These are phyloP conservation scores for Orientallactaga bullata DNA, from an alignment of 2,113 vertebrate genomes.

Conservation along the genomic window DNA sequence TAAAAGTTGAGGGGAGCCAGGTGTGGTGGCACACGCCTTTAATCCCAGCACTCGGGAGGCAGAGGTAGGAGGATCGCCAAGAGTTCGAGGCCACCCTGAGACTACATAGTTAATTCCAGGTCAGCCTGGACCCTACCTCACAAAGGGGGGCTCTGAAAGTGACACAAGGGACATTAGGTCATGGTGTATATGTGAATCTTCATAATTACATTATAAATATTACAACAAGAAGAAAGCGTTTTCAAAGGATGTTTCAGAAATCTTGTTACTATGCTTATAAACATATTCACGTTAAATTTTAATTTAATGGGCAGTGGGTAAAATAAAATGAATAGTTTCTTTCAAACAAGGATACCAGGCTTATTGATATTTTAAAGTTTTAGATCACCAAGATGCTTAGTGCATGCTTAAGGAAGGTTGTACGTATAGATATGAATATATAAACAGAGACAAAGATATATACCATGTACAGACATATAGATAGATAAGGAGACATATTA, in stretches of 20 bases:
- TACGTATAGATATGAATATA: not conserved
- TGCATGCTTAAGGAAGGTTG: not conserved
- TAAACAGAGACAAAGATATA: not conserved
- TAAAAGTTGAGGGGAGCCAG: not conserved
- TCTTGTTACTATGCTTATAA: not conserved
- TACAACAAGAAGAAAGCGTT: conserved; percentile 1
- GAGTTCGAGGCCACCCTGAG: no score
- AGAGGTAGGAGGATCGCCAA: no score
- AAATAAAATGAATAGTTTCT: conserved; percentile 31
- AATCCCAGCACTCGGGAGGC: no score
- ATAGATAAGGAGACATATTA: not conserved
- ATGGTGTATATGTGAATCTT: not conserved
- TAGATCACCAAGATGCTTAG: not conserved
- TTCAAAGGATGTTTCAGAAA: conserved; percentile 7
- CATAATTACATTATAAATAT: conserved; percentile 35
- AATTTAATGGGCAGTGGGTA: conserved; percentile 17
- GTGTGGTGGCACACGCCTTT: no score
- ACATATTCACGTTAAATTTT: conserved; percentile 51
- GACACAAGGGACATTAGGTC: not conserved
- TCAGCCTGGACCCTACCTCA: no score
- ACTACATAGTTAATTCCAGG: no score
- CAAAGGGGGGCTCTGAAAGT: conserved; percentile 23
- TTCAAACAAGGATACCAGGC: not conserved
- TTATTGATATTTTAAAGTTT: conserved; percentile 45
- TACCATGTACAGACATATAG: not conserved